Base-by-base conservation (phyloP, 2,888 invertebrate species). In the Cephus pulcher region DNA sequence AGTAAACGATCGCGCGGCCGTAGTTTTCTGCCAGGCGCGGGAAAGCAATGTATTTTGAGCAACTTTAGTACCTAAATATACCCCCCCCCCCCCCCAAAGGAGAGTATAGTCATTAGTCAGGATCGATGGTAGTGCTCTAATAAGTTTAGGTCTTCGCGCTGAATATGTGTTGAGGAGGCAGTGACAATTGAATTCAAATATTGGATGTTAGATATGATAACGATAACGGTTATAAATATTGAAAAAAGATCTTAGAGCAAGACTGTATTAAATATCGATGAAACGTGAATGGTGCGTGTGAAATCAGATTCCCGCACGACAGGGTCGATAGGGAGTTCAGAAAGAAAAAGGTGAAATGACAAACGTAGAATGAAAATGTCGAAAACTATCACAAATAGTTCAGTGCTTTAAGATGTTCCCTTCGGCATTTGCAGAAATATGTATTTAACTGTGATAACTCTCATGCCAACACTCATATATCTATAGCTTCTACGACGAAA, bases 381-480 rank as follows among this genome's bases (percentile, higher is more conserved):
- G 40, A 70, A 77, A 56, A 75, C 40, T 73, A 73, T 74, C 78
- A 69, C 74, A 79, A 73, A 76, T 56, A 76, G 76, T 73, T 80
- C 81, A 80, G 74, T 82, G 83, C 82, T 83, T 84, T 75, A 77
- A 81, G 80, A 79, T 82, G 80, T 85, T 85, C 79, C 82, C 81
- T 84, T 84, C 79, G 82, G 81, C 82, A 85, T 84, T 84, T 82
- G 83, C 84, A 84, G 79, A 83, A 80, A 75, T 84, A 83, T 86
- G 75, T 82, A 86, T 87, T 87, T 87, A 87, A 88, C 89, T 89
- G 89, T 89, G 89, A 88, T 89, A 89, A 85, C 81, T 82, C 78
- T 85, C 82, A 85, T 86, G 85, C 87, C 84, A 87, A 86, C 84
- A 81, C 86, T 86, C 75, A 68, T 33, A 30, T 30, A 30, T 70